Base-by-base conservation (phyloP, 30 jellyfish, hydroid and myxozoan species). In the Hydractinia symbiolongicarpus region DNA sequence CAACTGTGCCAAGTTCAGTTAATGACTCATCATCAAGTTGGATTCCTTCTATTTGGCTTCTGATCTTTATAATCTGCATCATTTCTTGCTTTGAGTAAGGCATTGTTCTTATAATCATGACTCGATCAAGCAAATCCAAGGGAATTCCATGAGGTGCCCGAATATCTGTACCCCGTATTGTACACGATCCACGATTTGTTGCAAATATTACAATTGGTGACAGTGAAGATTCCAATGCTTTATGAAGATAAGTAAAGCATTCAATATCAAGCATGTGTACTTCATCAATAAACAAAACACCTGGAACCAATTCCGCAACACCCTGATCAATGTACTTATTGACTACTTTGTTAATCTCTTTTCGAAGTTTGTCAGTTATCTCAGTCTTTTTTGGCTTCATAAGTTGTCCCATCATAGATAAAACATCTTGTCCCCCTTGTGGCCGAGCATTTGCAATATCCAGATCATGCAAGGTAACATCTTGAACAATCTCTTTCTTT, bases 401-500 rank as follows among this genome's bases (percentile, higher is more conserved):
- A 73, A 87, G 85, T 40, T 88, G 96, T 5, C 96, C 96, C 99
- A 93, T 88, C 99, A 88, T 87, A 9, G 99, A 93, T 53, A 93
- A 55, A 30, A 88, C 82, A 83, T 93, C 98, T 81, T 92, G 98
- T 15, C 98, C 98, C 54, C 98, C 98, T 95, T 93, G 96, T 4
- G 99, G 99, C 55, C 96, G 70, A 4, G 99, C 99, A 73, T 93
- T 93, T 8, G 99, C 97, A 61, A 93, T 84, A 72, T 93, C 99
- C 51, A 93, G 84, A 72, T 93, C 99, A 60, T 93, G 99, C 76
- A 93, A 86, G 4, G 99, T 83, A 6, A 93, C 96, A 93, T 93
- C 96, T 68, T 93, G 99, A 17, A 93, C 96, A 58, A 93, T 88
- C 61, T 93, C 99, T 79, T 93, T 93, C 85, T 88, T 87, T 76